Conservation (phyloP, 92 coral and sea anemone species). For the Ricordea florida region DNA sequence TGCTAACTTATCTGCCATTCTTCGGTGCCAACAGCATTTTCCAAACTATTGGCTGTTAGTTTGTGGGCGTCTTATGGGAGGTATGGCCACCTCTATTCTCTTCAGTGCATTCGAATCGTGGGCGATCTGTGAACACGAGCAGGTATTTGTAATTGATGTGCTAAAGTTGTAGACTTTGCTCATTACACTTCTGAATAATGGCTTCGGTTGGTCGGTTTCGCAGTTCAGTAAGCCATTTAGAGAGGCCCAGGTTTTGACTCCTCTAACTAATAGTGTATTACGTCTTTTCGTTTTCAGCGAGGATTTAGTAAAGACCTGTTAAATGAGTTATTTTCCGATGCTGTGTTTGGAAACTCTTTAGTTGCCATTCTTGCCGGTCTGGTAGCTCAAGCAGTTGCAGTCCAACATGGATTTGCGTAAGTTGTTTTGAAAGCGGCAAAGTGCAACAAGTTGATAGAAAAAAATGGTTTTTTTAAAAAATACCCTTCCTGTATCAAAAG, state of each 20-base stretch:
- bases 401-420: slow-evolving; percentile 88
- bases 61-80: slow-evolving; percentile 86
- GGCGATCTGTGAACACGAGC: slow-evolving; percentile 88
- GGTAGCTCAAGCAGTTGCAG: slow-evolving; percentile 79
- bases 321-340: slow-evolving; percentile 80
- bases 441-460: too few species aligned
- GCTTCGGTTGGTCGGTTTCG: too few species aligned
- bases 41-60: slow-evolving; percentile 75
- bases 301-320: slow-evolving; percentile 71
- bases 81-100: slow-evolving; percentile 92
- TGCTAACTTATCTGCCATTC: too few species aligned
- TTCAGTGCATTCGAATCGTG: slow-evolving; percentile 96
- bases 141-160: too few species aligned
- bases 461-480: too few species aligned
- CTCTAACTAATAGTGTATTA: not conserved
- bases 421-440: too few species aligned
- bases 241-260: too few species aligned
- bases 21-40: slow-evolving; percentile 66
- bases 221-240: too few species aligned
- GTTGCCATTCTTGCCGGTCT: slow-evolving; percentile 88
- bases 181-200: too few species aligned
- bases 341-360: slow-evolving; percentile 85
- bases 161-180: too few species aligned
- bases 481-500: too few species aligned
- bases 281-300: slow-evolving; percentile 53